phyloP scores from a whole-genome alignment of 2,797 vertebrate genomes.

The Fringilla coelebs region DNA sequence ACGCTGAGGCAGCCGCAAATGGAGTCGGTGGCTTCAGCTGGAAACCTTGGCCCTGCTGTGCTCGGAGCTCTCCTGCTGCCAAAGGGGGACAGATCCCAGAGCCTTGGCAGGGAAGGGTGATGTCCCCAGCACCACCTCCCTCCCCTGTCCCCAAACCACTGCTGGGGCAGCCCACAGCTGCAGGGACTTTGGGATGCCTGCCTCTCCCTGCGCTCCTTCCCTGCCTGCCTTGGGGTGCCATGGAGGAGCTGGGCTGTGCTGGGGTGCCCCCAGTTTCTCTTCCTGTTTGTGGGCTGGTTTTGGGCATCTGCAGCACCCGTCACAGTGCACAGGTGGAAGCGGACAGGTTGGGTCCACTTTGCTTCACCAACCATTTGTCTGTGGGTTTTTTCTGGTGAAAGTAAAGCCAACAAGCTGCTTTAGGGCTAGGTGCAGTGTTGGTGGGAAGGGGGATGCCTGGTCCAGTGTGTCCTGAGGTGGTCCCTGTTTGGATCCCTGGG shows the following conservation, averaged over 20 bases:
- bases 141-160: background rate
- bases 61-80: fast-evolving
- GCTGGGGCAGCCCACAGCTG: background rate
- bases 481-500: background rate
- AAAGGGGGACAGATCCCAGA: background rate
- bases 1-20: fast-evolving
- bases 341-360: background rate
- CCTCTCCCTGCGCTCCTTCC: background rate
- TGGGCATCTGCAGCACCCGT: background rate
- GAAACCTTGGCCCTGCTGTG: background rate
- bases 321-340: fast-evolving
- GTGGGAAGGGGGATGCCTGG: background rate
- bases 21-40: background rate
- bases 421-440: background rate
- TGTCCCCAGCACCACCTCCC: background rate
- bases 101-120: background rate
- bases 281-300: fast-evolving
- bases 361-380: fast-evolving
- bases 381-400: background rate
- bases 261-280: fast-evolving
- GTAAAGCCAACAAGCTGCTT: background rate
- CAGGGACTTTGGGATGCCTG: fast-evolving
- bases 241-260: background rate
- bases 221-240: background rate
- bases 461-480: background rate